Evolutionary conservation across 2,797 vertebrate genomes (phyloP).

Genomic region (Tenualosa thibaudeaui): DNA sequence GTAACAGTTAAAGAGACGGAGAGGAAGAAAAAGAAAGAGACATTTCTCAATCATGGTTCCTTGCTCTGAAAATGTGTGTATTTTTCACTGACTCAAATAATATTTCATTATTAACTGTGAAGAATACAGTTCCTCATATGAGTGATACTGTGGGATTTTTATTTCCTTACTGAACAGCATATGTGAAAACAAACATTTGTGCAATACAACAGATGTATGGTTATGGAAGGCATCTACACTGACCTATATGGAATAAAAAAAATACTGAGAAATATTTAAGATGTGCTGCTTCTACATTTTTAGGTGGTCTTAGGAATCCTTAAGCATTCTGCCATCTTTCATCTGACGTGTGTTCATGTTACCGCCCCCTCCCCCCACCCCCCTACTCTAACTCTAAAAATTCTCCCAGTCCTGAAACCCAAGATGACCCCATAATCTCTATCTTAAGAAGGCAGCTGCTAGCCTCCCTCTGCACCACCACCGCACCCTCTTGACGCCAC

Average conservation of each 20-base stretch:
- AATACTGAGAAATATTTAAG: background rate
- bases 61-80: background rate
- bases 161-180: background rate
- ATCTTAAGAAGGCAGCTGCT: constrained; percentile 49
- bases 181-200: background rate
- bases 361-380: constrained; percentile 23
- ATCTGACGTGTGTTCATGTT: constrained; percentile 38
- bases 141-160: background rate
- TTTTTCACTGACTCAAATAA: background rate
- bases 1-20: background rate
- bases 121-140: background rate
- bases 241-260: background rate
- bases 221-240: background rate
- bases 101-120: too few species aligned
- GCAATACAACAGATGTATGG: background rate
- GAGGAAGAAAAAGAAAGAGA: background rate
- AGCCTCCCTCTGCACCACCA: constrained; percentile 25
- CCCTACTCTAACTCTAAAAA: background rate
- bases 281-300: background rate
- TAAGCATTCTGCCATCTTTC: constrained; percentile 5
- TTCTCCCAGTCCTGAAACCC: constrained; percentile 57
- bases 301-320: background rate
- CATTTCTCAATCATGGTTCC: background rate
- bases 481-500: background rate
- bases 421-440: constrained; percentile 59